Evolutionary conservation across 2,797 vertebrate species (phyloP).

Genomic region (Neostethus bicornis): DNA sequence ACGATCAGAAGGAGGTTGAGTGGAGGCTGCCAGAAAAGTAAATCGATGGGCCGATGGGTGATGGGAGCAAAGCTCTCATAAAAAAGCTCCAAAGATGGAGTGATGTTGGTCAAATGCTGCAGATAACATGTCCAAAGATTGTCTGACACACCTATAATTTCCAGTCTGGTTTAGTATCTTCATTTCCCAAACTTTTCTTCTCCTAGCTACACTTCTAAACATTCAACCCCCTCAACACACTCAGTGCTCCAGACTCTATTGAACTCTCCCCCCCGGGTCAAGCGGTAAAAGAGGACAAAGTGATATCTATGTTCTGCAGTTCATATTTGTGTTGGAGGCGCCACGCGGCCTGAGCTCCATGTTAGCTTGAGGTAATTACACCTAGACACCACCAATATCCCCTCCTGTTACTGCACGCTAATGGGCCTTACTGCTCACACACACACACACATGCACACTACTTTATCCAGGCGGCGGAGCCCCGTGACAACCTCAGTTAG

Average conservation of each 20-base stretch:
- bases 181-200: slow-evolving; percentile 43
- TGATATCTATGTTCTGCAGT: slow-evolving; percentile 71
- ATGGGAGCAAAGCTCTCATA: slow-evolving; percentile 37
- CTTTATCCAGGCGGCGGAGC: slow-evolving; percentile 57
- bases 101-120: slow-evolving; percentile 1
- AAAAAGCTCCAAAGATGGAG: slow-evolving; percentile 38
- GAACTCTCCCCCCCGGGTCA: slow-evolving; percentile 67
- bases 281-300: slow-evolving; percentile 69
- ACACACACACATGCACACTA: slow-evolving; percentile 25
- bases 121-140: slow-evolving; percentile 31
- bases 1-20: slow-evolving; percentile 10
- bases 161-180: slow-evolving; percentile 21
- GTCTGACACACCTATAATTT: slow-evolving; percentile 44
- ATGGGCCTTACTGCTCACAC: slow-evolving; percentile 61
- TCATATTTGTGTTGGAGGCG: slow-evolving; percentile 78
- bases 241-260: slow-evolving; percentile 38
- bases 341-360: slow-evolving; percentile 69
- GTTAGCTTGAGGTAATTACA: slow-evolving; percentile 77
- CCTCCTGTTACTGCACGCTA: slow-evolving; percentile 75
- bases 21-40: slow-evolving; percentile 33
- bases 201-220: slow-evolving; percentile 10
- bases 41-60: slow-evolving; percentile 46
- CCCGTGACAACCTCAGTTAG: slow-evolving; percentile 74
- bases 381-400: slow-evolving; percentile 77
- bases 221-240: slow-evolving; percentile 8